Evolutionary conservation across 1,140 invertebrate genomes (phyloP), one percentile per base, ranked within the genome.

Genomic region (Drosophila navojoa): DNA sequence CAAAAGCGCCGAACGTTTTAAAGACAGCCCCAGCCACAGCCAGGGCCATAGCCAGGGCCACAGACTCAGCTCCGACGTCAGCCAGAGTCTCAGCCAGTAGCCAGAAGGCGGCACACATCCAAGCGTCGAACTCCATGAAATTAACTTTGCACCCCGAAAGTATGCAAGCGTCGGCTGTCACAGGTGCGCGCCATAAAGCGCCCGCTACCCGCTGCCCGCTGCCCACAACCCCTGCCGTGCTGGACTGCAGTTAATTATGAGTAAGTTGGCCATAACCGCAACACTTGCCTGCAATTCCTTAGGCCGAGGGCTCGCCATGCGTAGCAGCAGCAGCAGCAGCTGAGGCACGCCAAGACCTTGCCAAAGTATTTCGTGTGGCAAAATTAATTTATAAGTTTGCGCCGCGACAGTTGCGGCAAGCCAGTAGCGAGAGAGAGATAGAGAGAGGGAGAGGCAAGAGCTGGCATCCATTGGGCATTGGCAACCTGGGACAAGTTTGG

Each of bases 181-280:
- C 38, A 64, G 58, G 66, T 61, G 66, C 57, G 49, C 64, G 16
- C 32, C 19, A 50, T 32, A 61, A 60, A 11, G 38, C 10, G 9
- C 10, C 44, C 25, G 35, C 38, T 22, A n/a, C 35, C 54, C 19
- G 19, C 35, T 32, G 19, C n/a, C n/a, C n/a, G n/a, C n/a, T n/a
- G 19, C 19, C 19, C 2, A 22, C 19, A 22, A 22, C 1, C 19
- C 19, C 19, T 22, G 19, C 16, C 38, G 9, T 38, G 71, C 81
- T 64, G 81, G 81, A 86, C 82, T 87, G 84, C 84, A 87, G 84
- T 87, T 87, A 87, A 87, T 87, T 87, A 87, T 78, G 79, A 79
- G 84, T 67, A 76, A 76, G 62, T 76, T 64, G 68, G 71, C 71
- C 68, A 81, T 62, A 77, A 70, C 78, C 67, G 53, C 59, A 63